Conservation (phyloP, 2,797 vertebrate species). For the Menidia menidia region DNA sequence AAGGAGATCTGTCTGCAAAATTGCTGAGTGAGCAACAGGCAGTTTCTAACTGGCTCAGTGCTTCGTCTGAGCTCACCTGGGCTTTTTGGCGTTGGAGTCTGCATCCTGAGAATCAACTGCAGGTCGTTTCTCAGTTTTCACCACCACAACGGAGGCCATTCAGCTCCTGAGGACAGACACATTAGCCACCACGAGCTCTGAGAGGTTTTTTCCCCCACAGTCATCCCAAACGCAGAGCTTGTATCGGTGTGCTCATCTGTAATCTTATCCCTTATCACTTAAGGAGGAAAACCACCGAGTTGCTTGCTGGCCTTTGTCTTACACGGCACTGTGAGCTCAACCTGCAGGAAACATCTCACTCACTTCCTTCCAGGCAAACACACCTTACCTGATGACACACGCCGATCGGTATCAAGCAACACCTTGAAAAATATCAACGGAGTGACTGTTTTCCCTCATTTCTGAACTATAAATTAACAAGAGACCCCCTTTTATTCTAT, state of each 20-base stretch:
- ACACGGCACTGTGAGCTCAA: too few relatives aligned
- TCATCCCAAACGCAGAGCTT: not conserved
- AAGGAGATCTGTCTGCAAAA: not conserved
- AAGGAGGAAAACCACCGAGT: too few relatives aligned
- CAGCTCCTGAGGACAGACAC: conserved; percentile 72
- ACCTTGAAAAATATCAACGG: not conserved
- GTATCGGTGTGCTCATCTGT: too few relatives aligned
- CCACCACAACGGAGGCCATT: conserved; percentile 83
- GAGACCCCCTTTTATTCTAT: not conserved
- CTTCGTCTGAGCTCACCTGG: conserved; percentile 83
- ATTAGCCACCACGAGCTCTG: conserved; percentile 14
- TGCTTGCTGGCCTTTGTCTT: too few relatives aligned
- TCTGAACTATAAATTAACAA: too few relatives aligned
- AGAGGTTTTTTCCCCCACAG: not conserved
- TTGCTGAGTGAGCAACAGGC: not conserved
- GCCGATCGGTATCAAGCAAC: too few relatives aligned
- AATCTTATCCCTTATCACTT: too few relatives aligned
- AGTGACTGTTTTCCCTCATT: too few relatives aligned
- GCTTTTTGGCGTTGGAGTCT: conserved; percentile 91
- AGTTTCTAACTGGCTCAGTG: not conserved
- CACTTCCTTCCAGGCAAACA: not conserved
- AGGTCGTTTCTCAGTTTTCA: conserved; percentile 85
- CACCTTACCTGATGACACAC: not conserved
- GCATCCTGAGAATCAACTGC: conserved; percentile 86
- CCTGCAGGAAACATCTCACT: not conserved